Base-by-base conservation (phyloP, 2,113 vertebrate genomes). In the Protomyctophum bolini region DNA sequence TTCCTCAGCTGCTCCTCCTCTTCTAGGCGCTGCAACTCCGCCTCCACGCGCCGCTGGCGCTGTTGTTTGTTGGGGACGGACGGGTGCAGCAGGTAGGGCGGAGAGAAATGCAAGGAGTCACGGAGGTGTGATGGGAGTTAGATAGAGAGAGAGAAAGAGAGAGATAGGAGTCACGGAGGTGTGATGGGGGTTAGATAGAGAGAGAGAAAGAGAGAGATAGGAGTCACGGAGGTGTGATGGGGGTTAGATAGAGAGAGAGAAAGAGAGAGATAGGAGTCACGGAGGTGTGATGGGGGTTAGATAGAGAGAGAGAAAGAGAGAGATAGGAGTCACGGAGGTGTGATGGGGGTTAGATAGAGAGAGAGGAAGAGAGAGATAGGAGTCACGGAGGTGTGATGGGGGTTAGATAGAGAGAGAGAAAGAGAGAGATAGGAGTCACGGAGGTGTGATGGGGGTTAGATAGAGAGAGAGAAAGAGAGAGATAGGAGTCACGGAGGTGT, bases 1-100 rank as follows among this genome's bases (percentile, higher is more conserved):
- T 97, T 96, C 68, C 94, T 78, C 56, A 99, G 93, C 10, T 92
- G 93, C 77, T 97, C 94, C 78, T 99, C 98, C 86, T 99, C 98
- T 0, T 96, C 93, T 87, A 98, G 91, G 14, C 91, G 94, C 87
- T 99, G 97, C 0, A 96, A 94, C 87, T 99, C 98, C 0, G 96
- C 98, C 68, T 98, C 97, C 64, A 94, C 89, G 2, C 96, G 95
- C 7, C 92, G 90, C 68, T 86, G 92, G 75, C 94, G 97, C 97
- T 99, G 79, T 21, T 21, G 21, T 21, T 21, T 21, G 21, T 0
- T 70, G 54, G 77, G n/a, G 55, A 41, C 33, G 21, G 21, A 45
- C 15, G 8, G 9, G 12, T 1, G 47, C 21, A 21, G 21, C 21
- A 21, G 21, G 21, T 2, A 21, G 21, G 41, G 50, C 21, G 46